These are phyloP conservation scores for Acrocephalus scirpaceus DNA, from an alignment of 2,797 vertebrate genomes.

Conservation along the genomic window DNA sequence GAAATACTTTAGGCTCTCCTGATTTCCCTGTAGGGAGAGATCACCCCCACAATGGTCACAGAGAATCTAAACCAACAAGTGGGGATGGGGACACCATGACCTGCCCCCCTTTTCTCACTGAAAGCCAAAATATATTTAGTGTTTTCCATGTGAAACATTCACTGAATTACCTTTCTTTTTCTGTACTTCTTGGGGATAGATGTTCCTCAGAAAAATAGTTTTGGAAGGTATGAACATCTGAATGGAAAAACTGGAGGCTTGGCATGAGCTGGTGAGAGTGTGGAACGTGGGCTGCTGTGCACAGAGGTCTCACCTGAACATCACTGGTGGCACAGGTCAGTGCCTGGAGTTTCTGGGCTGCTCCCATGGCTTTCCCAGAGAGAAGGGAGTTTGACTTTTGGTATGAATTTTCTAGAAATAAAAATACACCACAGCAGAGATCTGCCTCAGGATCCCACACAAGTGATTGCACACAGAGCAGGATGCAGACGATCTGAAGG, in stretches of 20 bases:
- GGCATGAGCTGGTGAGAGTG: accelerated
- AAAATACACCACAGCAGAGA: not conserved
- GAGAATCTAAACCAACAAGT: not conserved
- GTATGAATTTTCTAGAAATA: not conserved
- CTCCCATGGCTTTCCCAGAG: not conserved
- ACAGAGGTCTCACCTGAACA: not conserved
- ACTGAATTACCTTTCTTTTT: not conserved
- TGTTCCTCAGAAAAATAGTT: not conserved
- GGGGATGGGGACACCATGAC: not conserved
- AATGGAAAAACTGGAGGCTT: not conserved
- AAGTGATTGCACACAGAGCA: not conserved
- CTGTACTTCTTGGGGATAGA: not conserved
- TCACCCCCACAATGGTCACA: not conserved
- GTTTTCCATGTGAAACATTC: not conserved
- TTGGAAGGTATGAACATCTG: not conserved
- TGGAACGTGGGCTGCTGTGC: accelerated
- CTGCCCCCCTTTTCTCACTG: accelerated
- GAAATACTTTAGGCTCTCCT: not conserved
- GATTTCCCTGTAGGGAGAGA: not conserved
- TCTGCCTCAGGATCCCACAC: not conserved
- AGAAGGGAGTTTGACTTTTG: not conserved
- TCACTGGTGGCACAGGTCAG: not conserved
- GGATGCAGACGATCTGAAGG: not conserved
- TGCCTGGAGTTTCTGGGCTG: not conserved
- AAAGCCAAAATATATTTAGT: not conserved